A percentile compares a stretch with the other conserved stretches of the same genome.
phyloP scores from a whole-genome alignment of 2,113 vertebrate genomes.

The Pipra filicauda region DNA sequence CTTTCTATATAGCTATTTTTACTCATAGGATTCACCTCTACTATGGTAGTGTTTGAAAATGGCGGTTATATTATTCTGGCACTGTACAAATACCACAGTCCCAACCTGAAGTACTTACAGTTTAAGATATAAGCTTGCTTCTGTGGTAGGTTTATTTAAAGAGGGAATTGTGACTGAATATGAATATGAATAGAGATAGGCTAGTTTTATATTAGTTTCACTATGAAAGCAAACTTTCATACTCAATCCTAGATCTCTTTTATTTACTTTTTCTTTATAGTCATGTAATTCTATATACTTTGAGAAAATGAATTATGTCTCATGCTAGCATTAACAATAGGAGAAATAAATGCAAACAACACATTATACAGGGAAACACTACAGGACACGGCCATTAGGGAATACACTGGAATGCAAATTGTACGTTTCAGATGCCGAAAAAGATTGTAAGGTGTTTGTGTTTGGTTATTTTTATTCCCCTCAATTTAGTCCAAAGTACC shows the following conservation, averaged over 20 bases:
- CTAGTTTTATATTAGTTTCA: background rate
- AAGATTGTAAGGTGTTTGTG: background rate
- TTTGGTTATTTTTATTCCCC: background rate
- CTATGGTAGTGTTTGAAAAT: background rate
- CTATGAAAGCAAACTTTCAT: conserved; percentile 1
- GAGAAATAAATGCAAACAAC: conserved; percentile 14
- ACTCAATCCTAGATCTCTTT: background rate
- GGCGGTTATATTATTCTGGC: conserved; percentile 12
- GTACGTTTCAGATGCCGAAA: background rate
- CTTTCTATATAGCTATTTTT: background rate
- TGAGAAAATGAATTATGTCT: conserved; percentile 46
- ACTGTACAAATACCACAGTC: conserved; percentile 25
- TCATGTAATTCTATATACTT: conserved; percentile 13
- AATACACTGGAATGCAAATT: background rate
- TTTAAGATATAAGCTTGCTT: background rate
- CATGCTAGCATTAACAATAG: conserved; percentile 14
- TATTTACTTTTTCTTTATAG: conserved; percentile 37
- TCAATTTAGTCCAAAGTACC: background rate
- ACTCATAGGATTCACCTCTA: background rate
- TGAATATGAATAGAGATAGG: background rate
- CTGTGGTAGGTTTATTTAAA: conserved; percentile 30
- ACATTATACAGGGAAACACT: conserved; percentile 2
- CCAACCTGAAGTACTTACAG: background rate
- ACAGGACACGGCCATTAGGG: background rate
- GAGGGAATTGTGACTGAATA: conserved; percentile 2